Evolutionary conservation across 2,113 vertebrate species (phyloP), one percentile per base, ranked within the genome.

Genomic region (Pithys albifrons): DNA sequence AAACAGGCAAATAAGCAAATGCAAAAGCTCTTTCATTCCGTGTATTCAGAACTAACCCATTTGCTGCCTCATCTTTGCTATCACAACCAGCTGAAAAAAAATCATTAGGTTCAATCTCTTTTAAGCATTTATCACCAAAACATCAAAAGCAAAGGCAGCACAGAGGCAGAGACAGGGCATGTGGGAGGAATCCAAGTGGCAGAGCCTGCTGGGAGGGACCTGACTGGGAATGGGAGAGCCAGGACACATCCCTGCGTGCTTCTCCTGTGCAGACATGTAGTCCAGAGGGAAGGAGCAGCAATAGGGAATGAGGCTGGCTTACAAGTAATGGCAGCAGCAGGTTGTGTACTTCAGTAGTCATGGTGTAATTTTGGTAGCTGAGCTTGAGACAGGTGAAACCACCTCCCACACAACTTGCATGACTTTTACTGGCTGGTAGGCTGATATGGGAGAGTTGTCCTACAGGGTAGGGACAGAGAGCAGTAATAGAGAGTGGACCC

Each of bases 1-100:
- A 81, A 96, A 82, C 9, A 45, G 35, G n/a, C 91, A 85, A 91
- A 71, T 23, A 80, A 69, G 46, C 29, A 75, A 77, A 49, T 12
- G 8, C 33, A 43, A 72, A 72, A 76, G 7, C 23, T 76, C 31
- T 93, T 85, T 35, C 3, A 0, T 81, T 77, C 25, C 7, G 1
- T 6, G 10, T 65, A 28, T 78, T 86, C 37, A 55, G 28, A 27
- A 9, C 75, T 90, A 72, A 49, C 22, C 52, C 8, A 10, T 24
- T 65, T 65, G 29, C 0, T 88, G 48, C 58, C 31, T 86, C 35
- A 43, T 57, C 3, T 3, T 64, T 86, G n/a, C 45, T 66, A 25
- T 37, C 1, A 0, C 58, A 89, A 57, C 25, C 64, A 66, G n/a
- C 20, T 73, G 41, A 70, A 54, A 59, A 70, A 89, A 39, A 14